Evolutionary conservation across 2,797 vertebrate species (phyloP).

Genomic region (Odontamblyopus rebecca): DNA sequence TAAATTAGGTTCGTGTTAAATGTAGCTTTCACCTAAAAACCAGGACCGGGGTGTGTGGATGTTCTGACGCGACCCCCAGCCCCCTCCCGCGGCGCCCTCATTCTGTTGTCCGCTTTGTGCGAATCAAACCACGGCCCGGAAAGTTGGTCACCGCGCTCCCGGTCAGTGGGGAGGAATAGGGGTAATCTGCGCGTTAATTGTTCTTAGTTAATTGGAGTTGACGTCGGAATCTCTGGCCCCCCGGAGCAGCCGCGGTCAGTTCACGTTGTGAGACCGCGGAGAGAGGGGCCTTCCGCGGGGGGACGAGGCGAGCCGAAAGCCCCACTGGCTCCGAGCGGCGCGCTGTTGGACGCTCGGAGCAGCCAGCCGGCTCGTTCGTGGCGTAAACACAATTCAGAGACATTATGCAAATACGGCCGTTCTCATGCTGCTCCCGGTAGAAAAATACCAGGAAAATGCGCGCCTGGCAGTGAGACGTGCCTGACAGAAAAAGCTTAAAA

Average conservation of each 20-base stretch:
- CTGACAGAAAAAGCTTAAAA: background rate
- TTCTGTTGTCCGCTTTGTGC: conserved; percentile 59
- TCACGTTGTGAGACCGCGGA: conserved; percentile 52
- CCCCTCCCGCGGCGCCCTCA: conserved; percentile 27
- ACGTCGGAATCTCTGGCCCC: conserved; percentile 88
- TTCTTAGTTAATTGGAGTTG: conserved; percentile 91
- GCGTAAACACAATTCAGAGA: conserved; percentile 29
- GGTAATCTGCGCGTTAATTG: conserved; percentile 89
- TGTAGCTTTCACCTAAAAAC: conserved; percentile 33
- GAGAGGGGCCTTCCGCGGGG: conserved; percentile 43
- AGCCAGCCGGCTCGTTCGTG: too few relatives aligned
- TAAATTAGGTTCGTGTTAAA: conserved; percentile 31
- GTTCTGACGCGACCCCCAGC: conserved; percentile 42
- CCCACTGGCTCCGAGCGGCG: too few relatives aligned
- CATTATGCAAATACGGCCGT: conserved; percentile 48
- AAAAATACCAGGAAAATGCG: conserved; percentile 9
- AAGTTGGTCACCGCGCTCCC: conserved; percentile 75
- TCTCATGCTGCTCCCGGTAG: conserved; percentile 22
- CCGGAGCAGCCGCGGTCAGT: conserved; percentile 64
- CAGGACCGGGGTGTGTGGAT: conserved; percentile 3
- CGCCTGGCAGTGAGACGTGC: background rate
- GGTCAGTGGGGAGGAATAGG: conserved; percentile 76
- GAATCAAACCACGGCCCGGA: conserved; percentile 72
- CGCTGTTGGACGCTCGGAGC: too few relatives aligned
- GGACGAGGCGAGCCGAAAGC: conserved; percentile 9